These are phyloP conservation scores for Cisticola juncidis DNA, from an alignment of 2,113 vertebrate genomes.

Conservation along the genomic window DNA sequence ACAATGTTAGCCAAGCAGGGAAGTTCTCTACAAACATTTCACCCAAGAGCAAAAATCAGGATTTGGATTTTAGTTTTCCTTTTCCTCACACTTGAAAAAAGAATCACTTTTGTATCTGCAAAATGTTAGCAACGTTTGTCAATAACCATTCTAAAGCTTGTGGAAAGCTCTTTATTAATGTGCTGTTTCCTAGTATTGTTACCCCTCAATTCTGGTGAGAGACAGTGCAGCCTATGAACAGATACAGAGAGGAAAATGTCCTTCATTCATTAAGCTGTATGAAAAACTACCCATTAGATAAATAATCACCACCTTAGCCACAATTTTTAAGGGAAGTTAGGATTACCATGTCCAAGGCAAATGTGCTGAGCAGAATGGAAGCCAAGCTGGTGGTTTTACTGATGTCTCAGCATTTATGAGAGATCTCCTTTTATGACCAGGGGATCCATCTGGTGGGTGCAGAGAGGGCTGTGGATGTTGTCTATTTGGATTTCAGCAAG, in stretches of 20 bases:
- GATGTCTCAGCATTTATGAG: neutral
- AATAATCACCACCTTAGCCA: conserved; percentile 16
- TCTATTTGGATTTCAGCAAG: neutral
- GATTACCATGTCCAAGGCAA: conserved; percentile 6
- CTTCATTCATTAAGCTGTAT: neutral
- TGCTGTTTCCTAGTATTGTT: conserved; percentile 69
- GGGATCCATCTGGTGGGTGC: too few relatives aligned
- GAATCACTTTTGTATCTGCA: neutral
- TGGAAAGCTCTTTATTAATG: conserved; percentile 66
- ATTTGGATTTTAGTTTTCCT: neutral
- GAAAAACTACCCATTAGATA: conserved; percentile 44
- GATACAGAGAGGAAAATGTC: conserved; percentile 51
- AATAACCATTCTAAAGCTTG: conserved; percentile 52
- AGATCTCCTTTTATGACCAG: neutral
- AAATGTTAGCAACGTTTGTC: conserved; percentile 55
- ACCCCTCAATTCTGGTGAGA: conserved; percentile 53
- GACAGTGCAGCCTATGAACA: conserved; percentile 58
- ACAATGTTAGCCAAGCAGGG: neutral
- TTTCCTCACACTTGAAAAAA: neutral
- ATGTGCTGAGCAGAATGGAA: neutral
- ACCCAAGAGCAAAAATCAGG: neutral
- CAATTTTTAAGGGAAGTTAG: conserved; percentile 18
- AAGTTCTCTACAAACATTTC: neutral
- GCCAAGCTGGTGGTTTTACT: neutral
- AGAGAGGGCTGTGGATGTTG: neutral